A percentile compares a stretch with the other conserved stretches of the same genome.
Evolutionary conservation across 1,140 invertebrate species (phyloP).

Genomic region (Drosophila athabasca): DNA sequence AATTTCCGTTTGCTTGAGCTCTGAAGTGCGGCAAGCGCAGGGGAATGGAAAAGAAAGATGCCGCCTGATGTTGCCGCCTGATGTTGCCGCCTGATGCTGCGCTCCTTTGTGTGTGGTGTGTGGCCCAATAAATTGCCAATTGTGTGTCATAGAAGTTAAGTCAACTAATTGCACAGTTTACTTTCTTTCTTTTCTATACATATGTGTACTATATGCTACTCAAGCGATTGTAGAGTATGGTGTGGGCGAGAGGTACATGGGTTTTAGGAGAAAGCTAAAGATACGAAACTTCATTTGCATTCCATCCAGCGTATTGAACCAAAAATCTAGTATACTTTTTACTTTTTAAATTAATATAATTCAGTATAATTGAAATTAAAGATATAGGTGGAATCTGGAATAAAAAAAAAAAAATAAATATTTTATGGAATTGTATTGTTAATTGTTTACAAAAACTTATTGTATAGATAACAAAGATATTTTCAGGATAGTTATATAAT

Average conservation of each 20-base stretch:
- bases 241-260: background rate
- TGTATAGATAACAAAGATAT: too few relatives aligned
- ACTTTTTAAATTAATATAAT: too few relatives aligned
- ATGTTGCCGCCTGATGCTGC: constrained; percentile 4
- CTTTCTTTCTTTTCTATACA: constrained; percentile 24
- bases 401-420: too few relatives aligned
- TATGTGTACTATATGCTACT: background rate
- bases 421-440: too few relatives aligned
- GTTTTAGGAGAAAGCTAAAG: background rate
- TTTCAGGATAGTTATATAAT: too few relatives aligned
- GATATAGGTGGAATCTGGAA: too few relatives aligned
- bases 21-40: constrained; percentile 16
- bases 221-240: constrained; percentile 1
- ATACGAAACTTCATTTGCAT: too few relatives aligned
- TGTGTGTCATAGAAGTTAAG: constrained; percentile 73
- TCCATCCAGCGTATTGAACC: too few relatives aligned
- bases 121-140: constrained; percentile 71
- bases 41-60: background rate
- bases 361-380: too few relatives aligned
- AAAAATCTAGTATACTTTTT: too few relatives aligned
- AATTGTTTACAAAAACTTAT: too few relatives aligned
- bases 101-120: constrained; percentile 39
- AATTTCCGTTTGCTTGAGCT: constrained; percentile 62
- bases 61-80: constrained; percentile 10
- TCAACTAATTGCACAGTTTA: constrained; percentile 76